A percentile compares a stretch with the other conserved stretches of the same genome.
Conservation (phyloP, 2,797 vertebrate genomes). For the Gallinago nigripennis region DNA sequence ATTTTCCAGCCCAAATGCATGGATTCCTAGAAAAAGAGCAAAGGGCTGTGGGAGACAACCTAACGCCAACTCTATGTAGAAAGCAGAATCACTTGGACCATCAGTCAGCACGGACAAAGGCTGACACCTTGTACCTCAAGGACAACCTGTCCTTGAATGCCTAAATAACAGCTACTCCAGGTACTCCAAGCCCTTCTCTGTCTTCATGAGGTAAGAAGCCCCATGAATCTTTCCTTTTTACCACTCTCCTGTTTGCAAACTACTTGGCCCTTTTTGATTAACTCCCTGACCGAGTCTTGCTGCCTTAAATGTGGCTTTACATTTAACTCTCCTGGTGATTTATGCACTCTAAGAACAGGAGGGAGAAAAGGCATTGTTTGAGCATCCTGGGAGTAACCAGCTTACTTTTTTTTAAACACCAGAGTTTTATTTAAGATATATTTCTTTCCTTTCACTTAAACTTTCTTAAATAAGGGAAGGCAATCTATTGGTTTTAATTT, state of each 20-base stretch:
- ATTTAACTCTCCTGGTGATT: not conserved
- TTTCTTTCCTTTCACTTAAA: not conserved
- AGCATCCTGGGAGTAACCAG: not conserved
- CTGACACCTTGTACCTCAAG: not conserved
- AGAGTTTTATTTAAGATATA: not conserved
- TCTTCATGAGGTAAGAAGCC: constrained; percentile 26
- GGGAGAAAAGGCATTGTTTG: not conserved
- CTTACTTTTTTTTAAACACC: not conserved
- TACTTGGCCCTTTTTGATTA: not conserved
- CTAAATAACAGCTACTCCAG: not conserved
- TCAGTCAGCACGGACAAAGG: not conserved
- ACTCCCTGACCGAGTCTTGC: not conserved
- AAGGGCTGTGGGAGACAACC: not conserved
- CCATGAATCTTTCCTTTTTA: constrained; percentile 41
- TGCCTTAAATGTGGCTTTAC: not conserved
- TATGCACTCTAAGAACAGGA: not conserved
- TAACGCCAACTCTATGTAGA: not conserved
- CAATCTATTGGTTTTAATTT: not conserved
- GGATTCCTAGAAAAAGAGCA: not conserved
- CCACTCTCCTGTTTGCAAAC: not conserved
- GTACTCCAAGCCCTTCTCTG: not conserved
- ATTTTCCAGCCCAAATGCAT: not conserved
- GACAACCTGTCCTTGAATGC: constrained; percentile 2
- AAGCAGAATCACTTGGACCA: not conserved
- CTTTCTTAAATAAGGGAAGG: not conserved